These are phyloP conservation scores for Hylyphantes graminicola DNA, from an alignment of 1,140 invertebrate species.

Conservation along the genomic window DNA sequence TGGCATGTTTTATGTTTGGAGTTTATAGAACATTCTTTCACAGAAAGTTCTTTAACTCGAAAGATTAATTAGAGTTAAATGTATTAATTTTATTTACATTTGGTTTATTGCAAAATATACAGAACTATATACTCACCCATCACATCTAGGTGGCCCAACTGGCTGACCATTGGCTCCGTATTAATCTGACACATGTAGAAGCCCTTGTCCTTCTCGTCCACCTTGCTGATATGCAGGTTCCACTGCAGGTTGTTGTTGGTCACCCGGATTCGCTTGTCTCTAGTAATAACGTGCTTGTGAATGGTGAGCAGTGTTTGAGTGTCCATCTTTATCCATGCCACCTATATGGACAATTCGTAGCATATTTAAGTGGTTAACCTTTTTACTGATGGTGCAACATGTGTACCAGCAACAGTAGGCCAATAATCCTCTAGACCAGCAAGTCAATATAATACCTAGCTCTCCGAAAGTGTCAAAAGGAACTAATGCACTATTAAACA, in stretches of 20 bases:
- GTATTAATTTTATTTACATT: too few species aligned
- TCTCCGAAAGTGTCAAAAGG: too few species aligned
- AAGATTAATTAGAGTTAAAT: too few species aligned
- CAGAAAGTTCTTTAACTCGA: too few species aligned
- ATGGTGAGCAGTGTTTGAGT: slow-evolving; percentile 95
- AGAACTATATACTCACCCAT: slow-evolving; percentile 78
- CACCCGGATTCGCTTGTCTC: slow-evolving; percentile 84
- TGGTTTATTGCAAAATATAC: not conserved
- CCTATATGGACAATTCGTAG: slow-evolving; percentile 70
- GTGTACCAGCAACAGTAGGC: too few species aligned
- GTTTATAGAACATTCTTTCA: too few species aligned
- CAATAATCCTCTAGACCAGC: too few species aligned
- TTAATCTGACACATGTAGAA: slow-evolving; percentile 97
- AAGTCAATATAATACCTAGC: too few species aligned
- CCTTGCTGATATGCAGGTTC: slow-evolving; percentile 89
- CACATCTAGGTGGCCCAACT: slow-evolving; percentile 90
- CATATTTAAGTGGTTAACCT: too few species aligned
- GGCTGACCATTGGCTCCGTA: slow-evolving; percentile 84
- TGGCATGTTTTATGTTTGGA: too few species aligned
- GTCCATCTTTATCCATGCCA: slow-evolving; percentile 93
- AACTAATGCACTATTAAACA: too few species aligned
- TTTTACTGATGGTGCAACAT: too few species aligned
- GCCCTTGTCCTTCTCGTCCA: slow-evolving; percentile 90
- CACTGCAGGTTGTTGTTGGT: slow-evolving; percentile 75
- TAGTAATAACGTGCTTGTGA: slow-evolving; percentile 89